Evolutionary conservation across 1,140 invertebrate species (phyloP).

Genomic region (Aethina tumida): DNA sequence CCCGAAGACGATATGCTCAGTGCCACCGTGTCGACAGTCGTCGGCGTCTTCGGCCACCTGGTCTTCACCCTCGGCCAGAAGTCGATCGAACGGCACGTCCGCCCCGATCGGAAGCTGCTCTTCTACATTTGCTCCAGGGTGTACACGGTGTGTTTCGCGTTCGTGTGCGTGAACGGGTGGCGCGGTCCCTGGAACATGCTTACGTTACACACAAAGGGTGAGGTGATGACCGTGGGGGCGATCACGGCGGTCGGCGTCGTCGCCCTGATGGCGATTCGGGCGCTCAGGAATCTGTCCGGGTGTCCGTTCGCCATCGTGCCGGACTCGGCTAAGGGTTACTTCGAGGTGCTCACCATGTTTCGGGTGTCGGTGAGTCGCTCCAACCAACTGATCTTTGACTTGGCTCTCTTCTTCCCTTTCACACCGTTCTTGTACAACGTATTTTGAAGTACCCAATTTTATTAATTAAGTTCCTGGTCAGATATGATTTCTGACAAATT

Average conservation of each 20-base stretch:
- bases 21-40: slow-evolving; percentile 50
- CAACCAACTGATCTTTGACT: no score
- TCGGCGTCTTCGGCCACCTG: slow-evolving; percentile 59
- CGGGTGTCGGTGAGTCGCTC: slow-evolving; percentile 52
- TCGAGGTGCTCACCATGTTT: slow-evolving; percentile 75
- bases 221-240: slow-evolving; percentile 45
- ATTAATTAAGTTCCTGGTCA: no score
- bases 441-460: no score
- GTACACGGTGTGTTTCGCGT: slow-evolving; percentile 64
- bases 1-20: slow-evolving; percentile 48
- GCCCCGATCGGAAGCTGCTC: slow-evolving; percentile 55
- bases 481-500: no score
- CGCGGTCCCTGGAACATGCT: slow-evolving; percentile 68
- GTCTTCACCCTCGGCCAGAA: slow-evolving; percentile 57
- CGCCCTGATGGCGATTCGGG: slow-evolving; percentile 52
- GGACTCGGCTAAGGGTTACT: slow-evolving; percentile 65
- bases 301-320: slow-evolving; percentile 66
- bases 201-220: slow-evolving; percentile 54
- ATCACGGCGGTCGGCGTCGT: slow-evolving; percentile 52
- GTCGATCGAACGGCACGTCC: slow-evolving; percentile 46
- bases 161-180: slow-evolving; percentile 77
- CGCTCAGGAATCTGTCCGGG: slow-evolving; percentile 68
- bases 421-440: no score
- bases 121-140: slow-evolving; percentile 62
- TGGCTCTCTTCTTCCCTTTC: not conserved